Evolutionary conservation across 2,113 vertebrate genomes (phyloP).

Genomic region (Callospermophilus lateralis): DNA sequence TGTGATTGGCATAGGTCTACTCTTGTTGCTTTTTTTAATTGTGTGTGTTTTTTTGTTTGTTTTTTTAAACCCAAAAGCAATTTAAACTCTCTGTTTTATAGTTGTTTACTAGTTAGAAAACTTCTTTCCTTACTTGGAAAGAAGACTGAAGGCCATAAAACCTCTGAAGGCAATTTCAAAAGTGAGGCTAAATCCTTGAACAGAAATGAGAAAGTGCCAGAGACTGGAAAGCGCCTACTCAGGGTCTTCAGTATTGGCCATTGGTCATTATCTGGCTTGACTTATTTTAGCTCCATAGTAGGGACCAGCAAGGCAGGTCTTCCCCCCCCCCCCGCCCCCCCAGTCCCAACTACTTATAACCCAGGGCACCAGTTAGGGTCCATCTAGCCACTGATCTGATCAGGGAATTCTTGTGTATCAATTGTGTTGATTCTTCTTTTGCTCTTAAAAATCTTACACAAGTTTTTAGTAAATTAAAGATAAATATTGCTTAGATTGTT

Average conservation of each 20-base stretch:
- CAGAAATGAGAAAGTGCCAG: neutral
- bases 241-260: neutral
- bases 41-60: neutral
- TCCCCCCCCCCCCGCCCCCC: neutral
- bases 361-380: neutral
- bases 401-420: neutral
- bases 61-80: neutral
- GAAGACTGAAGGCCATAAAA: neutral
- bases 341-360: neutral
- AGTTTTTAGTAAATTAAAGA: conserved; percentile 57
- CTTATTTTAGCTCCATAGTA: neutral
- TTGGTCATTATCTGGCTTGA: neutral
- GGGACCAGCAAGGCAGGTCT: neutral
- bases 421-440: conserved; percentile 11
- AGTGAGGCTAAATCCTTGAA: neutral
- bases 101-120: neutral
- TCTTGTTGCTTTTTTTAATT: neutral
- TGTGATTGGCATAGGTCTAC: neutral
- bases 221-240: neutral
- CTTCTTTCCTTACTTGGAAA: neutral
- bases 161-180: neutral
- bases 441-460: conserved; percentile 38
- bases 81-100: neutral
- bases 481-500: conserved; percentile 18
- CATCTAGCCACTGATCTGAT: neutral